Base-by-base conservation (phyloP, 64 coral and sea anemone species). In the Astreopora myriophthalma region DNA sequence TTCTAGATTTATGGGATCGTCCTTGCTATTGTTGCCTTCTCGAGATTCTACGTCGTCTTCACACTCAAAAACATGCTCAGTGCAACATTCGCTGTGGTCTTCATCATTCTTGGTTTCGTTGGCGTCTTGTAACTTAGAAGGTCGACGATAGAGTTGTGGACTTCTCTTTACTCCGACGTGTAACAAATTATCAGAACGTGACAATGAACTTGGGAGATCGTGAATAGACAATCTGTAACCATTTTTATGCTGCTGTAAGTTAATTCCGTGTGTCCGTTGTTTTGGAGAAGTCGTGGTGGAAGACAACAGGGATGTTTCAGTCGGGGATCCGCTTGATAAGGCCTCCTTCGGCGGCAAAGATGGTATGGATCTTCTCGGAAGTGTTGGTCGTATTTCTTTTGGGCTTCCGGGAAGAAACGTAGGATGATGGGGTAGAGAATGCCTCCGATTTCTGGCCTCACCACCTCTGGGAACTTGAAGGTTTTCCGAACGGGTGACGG, bases 391-490 rank as follows among this genome's bases (percentile, higher is more conserved):
- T 17, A 20, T 83, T 22, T 83, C 79, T 64, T 83, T 83, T 20
- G 79, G 79, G 32, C 55, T 64, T 83, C n/a, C 79, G 20, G 79
- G 55, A 37, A 40, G 57, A 65, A 83, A 83, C 1, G 33, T 83
- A 8, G 79, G 79, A 39, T 31, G 79, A 83, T 83, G 79, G 1
- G 79, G 79, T 42, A 83, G 22, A n/a, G 79, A 83, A 33, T 64
- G 33, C 8, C 79, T 52, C 7, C 79, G 79, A 32, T 1, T 39
- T 83, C 79, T 63, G 22, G 79, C 32, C 10, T 62, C 29, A 38
- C 20, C 5, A 83, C 79, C 34, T 19, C 12, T 39, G 19, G 79
- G 79, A n/a, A 83, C 79, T 83, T 83, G 20, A 10, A 83, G 55
- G 39, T 38, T 52, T 4, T 83, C 79, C 6, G 79, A 83, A 83